phyloP scores from a whole-genome alignment of 2,113 vertebrate species.

The Galbula dea region DNA sequence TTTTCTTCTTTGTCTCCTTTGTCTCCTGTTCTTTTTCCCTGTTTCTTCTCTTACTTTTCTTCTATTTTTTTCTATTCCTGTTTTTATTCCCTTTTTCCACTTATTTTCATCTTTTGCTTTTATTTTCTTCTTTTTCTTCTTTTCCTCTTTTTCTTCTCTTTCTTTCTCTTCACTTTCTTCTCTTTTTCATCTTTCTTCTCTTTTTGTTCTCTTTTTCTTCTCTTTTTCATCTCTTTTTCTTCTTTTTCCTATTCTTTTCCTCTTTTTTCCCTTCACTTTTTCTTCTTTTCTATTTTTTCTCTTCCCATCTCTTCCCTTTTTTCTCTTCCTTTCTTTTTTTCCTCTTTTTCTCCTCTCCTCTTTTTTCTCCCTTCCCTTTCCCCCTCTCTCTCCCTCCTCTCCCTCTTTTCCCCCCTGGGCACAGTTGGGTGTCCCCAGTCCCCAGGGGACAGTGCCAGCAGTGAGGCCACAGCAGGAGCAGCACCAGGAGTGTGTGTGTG shows the following conservation, averaged over 20 bases:
- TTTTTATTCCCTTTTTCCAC: too few relatives aligned
- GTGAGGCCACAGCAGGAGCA: neutral
- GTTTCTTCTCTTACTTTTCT: too few relatives aligned
- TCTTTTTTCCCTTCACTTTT: too few relatives aligned
- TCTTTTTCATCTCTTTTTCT: neutral
- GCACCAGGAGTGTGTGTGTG: neutral
- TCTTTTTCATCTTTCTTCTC: too few relatives aligned
- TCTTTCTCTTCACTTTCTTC: neutral
- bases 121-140: neutral
- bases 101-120: neutral
- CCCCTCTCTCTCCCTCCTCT: neutral
- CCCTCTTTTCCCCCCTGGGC: neutral
- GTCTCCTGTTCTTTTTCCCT: accelerated
- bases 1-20: neutral
- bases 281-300: too few relatives aligned
- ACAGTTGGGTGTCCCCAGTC: neutral
- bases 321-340: accelerated
- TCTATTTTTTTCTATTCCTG: accelerated
- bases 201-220: too few relatives aligned
- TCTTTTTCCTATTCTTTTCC: too few relatives aligned
- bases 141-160: accelerated
- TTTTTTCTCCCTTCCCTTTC: too few relatives aligned
- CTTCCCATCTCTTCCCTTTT: too few relatives aligned
- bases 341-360: too few relatives aligned
- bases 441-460: neutral